Evolutionary conservation across 2,797 vertebrate genomes (phyloP), one percentile per base, ranked within the genome.

Genomic region (Eulemur albifrons): DNA sequence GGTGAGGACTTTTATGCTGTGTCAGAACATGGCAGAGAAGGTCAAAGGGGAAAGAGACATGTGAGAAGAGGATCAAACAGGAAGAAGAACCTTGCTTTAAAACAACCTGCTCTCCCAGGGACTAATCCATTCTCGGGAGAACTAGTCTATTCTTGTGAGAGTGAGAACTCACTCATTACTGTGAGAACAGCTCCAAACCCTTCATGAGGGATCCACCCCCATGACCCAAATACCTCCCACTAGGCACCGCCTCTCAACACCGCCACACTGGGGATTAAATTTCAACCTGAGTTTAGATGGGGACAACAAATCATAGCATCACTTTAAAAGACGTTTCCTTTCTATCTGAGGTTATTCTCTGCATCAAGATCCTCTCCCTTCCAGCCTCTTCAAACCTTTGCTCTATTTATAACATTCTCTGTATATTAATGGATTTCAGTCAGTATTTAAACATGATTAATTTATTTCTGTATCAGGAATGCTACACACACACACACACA

Each of bases 391-490:
- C 61, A 94, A 96, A 90, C 4, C 30, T 45, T 88, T 93, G 40
- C 23, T 92, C 7, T 38, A 80, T 69, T 94, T 93, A 21, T 88
- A 93, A 73, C 30, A 72, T 25, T 92, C 65, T 82, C 65, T 77
- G 85, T 76, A 59, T 72, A 88, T 11, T 69, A 88, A 72, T 4
- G 77, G 40, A 79, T 90, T 92, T 95, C 17, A 50, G 12, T 73
- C n/a, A 45, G 48, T 92, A 93, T 93, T 96, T 96, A 79, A 88
- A 45, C 32, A 93, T 52, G 27, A 40, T 35, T 63, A 85, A 84
- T 61, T 91, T 95, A 92, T 84, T 97, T 92, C n/a, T 27, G 27
- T 95, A 70, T 92, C 86, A 89, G 23, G 63, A 83, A 83, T 17
- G 30, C 73, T 23, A 45, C 43, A 45, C 20, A 50, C 45, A 75